Percentiles rank a stretch among this genome's conserved stretches.
These are phyloP conservation scores for Xyrichtys novacula DNA, from an alignment of 2,797 vertebrate genomes.

Conservation along the genomic window DNA sequence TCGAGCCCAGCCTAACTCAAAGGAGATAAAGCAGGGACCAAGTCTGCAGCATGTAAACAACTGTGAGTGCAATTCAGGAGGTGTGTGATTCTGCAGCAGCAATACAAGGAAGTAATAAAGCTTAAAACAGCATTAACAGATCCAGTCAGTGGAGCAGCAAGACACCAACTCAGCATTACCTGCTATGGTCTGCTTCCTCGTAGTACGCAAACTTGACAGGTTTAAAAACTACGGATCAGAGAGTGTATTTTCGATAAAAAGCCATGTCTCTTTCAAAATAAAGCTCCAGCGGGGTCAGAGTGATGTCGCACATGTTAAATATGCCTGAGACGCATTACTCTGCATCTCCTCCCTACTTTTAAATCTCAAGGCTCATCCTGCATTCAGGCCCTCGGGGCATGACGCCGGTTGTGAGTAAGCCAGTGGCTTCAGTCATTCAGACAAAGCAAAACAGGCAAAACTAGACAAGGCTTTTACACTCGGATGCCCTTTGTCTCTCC, in stretches of 20 bases:
- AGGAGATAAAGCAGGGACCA: conserved; percentile 1
- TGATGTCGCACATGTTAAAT: conserved; percentile 7
- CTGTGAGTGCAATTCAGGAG: conserved; percentile 11
- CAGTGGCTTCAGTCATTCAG: conserved; percentile 64
- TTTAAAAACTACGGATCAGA: conserved; percentile 12
- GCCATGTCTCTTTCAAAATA: neutral
- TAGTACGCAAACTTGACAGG: conserved; percentile 40
- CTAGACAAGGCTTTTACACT: conserved; percentile 71
- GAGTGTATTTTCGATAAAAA: neutral
- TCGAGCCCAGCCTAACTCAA: conserved; percentile 26
- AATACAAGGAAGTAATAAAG: conserved; percentile 65
- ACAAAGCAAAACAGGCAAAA: conserved; percentile 72
- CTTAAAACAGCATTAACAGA: conserved; percentile 53
- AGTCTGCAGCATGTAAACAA: conserved; percentile 44
- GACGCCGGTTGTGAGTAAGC: conserved; percentile 53
- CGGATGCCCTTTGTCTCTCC: conserved; percentile 54
- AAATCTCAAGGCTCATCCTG: conserved; percentile 63
- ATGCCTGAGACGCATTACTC: conserved; percentile 14
- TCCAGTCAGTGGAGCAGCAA: conserved; percentile 56
- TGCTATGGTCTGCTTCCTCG: conserved; percentile 42
- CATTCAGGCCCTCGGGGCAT: conserved; percentile 63
- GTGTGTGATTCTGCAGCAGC: conserved; percentile 46
- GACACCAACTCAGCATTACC: conserved; percentile 60
- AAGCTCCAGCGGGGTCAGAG: conserved; percentile 4
- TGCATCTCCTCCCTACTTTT: conserved; percentile 40